Conservation (phyloP, 2,113 vertebrate species). For the Neolamprologus toae region DNA sequence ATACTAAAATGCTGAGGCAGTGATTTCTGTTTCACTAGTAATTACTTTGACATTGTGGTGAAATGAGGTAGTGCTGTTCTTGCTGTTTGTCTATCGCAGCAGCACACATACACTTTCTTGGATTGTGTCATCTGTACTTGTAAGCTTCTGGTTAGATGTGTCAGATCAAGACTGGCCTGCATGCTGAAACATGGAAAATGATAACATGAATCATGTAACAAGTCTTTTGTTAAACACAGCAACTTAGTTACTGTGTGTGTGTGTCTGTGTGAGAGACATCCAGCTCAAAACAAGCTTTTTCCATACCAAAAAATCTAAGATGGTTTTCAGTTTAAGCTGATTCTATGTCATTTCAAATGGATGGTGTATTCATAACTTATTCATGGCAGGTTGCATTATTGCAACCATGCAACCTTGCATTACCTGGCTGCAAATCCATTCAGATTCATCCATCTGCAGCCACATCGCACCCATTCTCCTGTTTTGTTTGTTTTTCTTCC, state of each 20-base stretch:
- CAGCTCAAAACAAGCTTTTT: not conserved
- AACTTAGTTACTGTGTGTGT: not conserved
- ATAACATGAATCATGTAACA: not conserved
- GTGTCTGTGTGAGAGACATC: not conserved
- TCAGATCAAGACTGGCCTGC: not conserved
- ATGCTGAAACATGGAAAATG: not conserved
- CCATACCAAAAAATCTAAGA: not conserved
- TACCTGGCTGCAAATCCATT: slow-evolving; percentile 17
- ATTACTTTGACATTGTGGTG: not conserved
- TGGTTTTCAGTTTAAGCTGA: not conserved
- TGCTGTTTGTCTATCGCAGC: not conserved
- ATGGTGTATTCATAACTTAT: not conserved
- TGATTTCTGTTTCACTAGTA: not conserved
- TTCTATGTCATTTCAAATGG: not conserved
- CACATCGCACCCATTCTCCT: not conserved
- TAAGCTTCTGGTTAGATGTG: not conserved
- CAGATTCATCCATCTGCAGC: slow-evolving; percentile 4
- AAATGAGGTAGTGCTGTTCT: not conserved
- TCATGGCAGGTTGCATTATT: not conserved
- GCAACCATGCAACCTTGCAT: too few relatives aligned
- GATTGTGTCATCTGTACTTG: not conserved
- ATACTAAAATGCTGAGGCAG: not conserved
- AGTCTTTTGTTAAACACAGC: not conserved
- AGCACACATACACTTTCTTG: not conserved
- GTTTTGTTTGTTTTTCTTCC: not conserved